Percentiles rank a stretch among this genome's conserved stretches.
Conservation (phyloP, 1,140 invertebrate species). For the Nasonia vitripennis region DNA sequence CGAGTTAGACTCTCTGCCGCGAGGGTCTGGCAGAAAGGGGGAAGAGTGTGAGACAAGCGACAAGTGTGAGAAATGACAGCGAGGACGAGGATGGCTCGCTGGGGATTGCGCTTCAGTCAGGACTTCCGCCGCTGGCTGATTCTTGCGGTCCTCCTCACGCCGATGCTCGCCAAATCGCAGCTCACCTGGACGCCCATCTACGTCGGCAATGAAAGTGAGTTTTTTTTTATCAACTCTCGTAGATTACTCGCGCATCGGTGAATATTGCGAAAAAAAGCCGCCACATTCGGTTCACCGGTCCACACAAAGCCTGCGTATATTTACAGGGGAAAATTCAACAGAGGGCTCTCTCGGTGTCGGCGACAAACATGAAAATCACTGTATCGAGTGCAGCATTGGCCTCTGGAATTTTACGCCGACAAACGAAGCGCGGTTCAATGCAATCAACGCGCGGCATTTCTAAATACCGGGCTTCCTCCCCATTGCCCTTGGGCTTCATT, state of each 20-base stretch:
- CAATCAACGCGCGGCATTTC: neutral
- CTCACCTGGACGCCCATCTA: slow-evolving; percentile 73
- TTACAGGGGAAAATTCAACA: too few relatives aligned
- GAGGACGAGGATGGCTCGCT: slow-evolving; percentile 61
- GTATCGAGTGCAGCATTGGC: too few relatives aligned
- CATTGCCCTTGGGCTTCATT: neutral
- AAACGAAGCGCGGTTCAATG: neutral
- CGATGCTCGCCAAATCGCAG: slow-evolving; percentile 63
- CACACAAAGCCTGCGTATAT: too few relatives aligned
- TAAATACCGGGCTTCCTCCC: neutral
- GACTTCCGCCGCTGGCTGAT: slow-evolving; percentile 24
- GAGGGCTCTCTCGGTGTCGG: too few relatives aligned
- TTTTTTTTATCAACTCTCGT: too few relatives aligned
- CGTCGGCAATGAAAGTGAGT: slow-evolving; percentile 68
- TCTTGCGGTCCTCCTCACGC: slow-evolving; percentile 61
- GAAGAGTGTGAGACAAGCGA: neutral
- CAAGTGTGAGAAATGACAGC: slow-evolving; percentile 63
- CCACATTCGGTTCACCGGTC: too few relatives aligned
- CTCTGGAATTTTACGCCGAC: too few relatives aligned
- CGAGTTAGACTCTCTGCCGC: neutral
- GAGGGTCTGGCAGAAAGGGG: neutral
- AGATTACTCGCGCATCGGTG: too few relatives aligned
- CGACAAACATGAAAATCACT: too few relatives aligned
- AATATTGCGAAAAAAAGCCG: too few relatives aligned
- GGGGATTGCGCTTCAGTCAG: slow-evolving; percentile 62